Evolutionary conservation across 23 tunicate species (phyloP), one percentile per base, ranked within the genome.

Genomic region (Pegea sp.): DNA sequence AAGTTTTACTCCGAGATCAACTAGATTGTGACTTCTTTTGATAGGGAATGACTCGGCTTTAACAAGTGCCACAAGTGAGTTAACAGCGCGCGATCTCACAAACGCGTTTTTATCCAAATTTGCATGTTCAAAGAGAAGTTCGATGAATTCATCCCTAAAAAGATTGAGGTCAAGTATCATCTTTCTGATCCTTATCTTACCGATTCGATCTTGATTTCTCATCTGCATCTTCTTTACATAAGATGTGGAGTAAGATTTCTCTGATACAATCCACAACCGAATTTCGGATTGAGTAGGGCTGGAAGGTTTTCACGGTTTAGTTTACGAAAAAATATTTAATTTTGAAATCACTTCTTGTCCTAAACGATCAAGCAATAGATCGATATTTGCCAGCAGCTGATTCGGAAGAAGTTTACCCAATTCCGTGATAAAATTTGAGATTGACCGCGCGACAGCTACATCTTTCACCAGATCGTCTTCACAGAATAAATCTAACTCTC

Each of bases 81-180:
- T 77, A 4, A 74, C 11, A 24, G 84, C 71, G 63, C 54, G 69
- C 27, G 63, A 54, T 53, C 95, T 50, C 1, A 78, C 79, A 50
- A 84, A 84, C 3, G 95, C 95, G 51, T 73, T 73, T 26, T 44
- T 38, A 59, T 84, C 95, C n/a, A 68, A 57, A 34, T 73, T 74
- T 3, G 84, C 95, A 53, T 84, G 95, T 51, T 84, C 95, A 33
- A 63, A 63, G 24, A 84, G 26, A 5, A 61, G 59, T 42, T 84
- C 95, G 22, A 84, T 53, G 29, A 84, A 84, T 33, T 84, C 84
- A 46, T 84, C 84, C 54, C 95, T 76, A 64, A 24, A 58, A 53
- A 25, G 34, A 62, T 38, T 38, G 16, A 38, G 46, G 11, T 38
- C 16, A 38, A 38, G 46, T 38, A 8, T 38, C 16, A 38, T n/a